Percentiles rank a stretch among this genome's conserved stretches.
These are phyloP conservation scores for Myripristis murdjan DNA, from an alignment of 2,797 vertebrate species.

Conservation along the genomic window DNA sequence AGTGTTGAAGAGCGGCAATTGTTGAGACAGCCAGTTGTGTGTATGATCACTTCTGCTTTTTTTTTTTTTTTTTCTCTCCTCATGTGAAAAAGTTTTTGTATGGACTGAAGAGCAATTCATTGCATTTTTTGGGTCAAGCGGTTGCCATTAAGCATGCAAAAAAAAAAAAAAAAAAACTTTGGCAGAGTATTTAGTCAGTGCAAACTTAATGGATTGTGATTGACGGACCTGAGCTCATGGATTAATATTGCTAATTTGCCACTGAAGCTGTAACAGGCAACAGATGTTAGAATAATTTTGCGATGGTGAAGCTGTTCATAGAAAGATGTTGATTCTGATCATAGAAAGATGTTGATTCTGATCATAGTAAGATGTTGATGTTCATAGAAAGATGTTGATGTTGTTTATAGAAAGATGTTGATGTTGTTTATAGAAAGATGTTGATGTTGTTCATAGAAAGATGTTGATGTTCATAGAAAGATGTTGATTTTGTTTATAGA, in stretches of 20 bases:
- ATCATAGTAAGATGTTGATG: neutral
- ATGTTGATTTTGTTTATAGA: too few species aligned
- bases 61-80: too few species aligned
- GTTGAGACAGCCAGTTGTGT: slow-evolving; percentile 27
- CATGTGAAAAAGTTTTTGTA: neutral
- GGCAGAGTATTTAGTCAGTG: slow-evolving; percentile 11
- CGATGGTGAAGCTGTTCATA: too few species aligned
- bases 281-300: slow-evolving; percentile 45
- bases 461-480: too few species aligned
- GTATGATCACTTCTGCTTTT: neutral
- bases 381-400: too few species aligned
- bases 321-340: neutral
- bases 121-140: too few species aligned
- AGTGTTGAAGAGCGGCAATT: slow-evolving; percentile 57
- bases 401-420: too few species aligned
- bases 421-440: too few species aligned
- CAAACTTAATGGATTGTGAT: slow-evolving; percentile 18
- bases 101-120: neutral
- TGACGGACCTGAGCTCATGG: slow-evolving; percentile 17
- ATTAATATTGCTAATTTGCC: slow-evolving; percentile 35
- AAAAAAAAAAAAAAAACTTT: too few species aligned
- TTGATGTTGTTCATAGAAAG: too few species aligned
- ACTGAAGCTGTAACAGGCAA: slow-evolving; percentile 22
- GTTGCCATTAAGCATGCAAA: neutral
- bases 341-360: neutral